A percentile compares a stretch with the other conserved stretches of the same genome.
Evolutionary conservation across 2,797 vertebrate species (phyloP).

Genomic region (Furcifer pardalis): DNA sequence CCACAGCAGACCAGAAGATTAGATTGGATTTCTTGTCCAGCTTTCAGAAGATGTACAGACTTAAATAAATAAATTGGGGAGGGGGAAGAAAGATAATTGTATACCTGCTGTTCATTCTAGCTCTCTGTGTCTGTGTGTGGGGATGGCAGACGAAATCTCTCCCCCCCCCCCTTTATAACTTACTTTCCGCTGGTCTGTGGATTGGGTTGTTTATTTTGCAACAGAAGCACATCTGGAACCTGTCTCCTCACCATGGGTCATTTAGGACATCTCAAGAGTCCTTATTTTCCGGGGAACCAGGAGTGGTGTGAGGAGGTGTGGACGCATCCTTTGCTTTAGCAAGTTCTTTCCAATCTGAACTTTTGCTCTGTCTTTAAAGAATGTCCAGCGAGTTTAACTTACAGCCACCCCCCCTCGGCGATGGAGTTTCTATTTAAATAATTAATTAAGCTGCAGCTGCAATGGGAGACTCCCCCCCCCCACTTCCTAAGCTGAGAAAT

Average conservation of each 20-base stretch:
- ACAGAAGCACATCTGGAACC: slow-evolving; percentile 1
- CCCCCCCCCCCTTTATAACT: not conserved
- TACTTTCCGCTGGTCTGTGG: not conserved
- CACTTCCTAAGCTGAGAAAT: not conserved
- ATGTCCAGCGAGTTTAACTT: not conserved
- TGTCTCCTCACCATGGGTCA: not conserved
- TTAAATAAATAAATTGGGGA: no score
- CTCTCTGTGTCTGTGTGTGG: not conserved
- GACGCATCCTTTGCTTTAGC: not conserved
- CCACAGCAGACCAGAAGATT: no score
- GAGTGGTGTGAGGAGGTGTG: not conserved
- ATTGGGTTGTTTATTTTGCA: not conserved
- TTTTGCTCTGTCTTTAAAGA: slow-evolving; percentile 11
- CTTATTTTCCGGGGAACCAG: not conserved
- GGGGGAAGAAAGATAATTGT: no score
- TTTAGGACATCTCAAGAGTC: not conserved
- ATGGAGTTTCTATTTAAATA: not conserved
- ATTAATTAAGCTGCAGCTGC: slow-evolving; percentile 1
- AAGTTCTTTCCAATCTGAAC: not conserved
- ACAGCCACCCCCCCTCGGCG: not conserved
- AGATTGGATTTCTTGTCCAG: no score
- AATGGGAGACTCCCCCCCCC: not conserved
- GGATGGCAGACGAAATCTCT: no score
- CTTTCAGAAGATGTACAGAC: no score
- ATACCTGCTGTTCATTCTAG: no score